A percentile compares a stretch with the other conserved stretches of the same genome.
Conservation (phyloP, 2,888 invertebrate species). For the Argyra leucocephala region DNA sequence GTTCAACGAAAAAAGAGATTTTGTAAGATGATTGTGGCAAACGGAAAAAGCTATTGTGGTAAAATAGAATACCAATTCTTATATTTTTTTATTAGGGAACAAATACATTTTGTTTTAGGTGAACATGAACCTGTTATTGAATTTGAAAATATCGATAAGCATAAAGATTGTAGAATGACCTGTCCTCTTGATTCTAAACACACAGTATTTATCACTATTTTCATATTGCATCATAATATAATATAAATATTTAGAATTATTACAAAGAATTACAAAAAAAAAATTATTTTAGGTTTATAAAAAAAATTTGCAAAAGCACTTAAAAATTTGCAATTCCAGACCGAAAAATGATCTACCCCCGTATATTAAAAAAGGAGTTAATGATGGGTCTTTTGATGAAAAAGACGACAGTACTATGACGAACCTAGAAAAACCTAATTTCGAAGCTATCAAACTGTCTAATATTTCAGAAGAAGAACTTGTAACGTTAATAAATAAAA, state of each 20-base stretch:
- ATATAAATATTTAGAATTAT: too few species aligned
- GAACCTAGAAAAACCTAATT: slow-evolving; percentile 1
- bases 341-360: slow-evolving; percentile 45
- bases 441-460: slow-evolving; percentile 36
- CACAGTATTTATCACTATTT: slow-evolving; percentile 42
- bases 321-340: slow-evolving; percentile 64
- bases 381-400: slow-evolving; percentile 28
- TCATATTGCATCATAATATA: background rate
- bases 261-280: too few species aligned
- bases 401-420: slow-evolving; percentile 10
- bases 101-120: background rate
- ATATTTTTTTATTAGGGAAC: too few species aligned
- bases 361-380: slow-evolving; percentile 35
- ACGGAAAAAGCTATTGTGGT: slow-evolving; percentile 61
- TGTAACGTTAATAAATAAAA: slow-evolving; percentile 41
- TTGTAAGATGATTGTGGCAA: slow-evolving; percentile 64
- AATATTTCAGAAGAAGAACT: slow-evolving; percentile 40
- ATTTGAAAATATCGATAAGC: slow-evolving; percentile 21
- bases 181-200: slow-evolving; percentile 69
- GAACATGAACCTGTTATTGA: slow-evolving; percentile 50
- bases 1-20: slow-evolving; percentile 61
- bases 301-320: slow-evolving; percentile 58
- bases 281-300: slow-evolving; percentile 41
- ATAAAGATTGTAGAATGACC: slow-evolving; percentile 47
- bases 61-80: background rate